A percentile compares a stretch with the other conserved stretches of the same genome.
Conservation (phyloP, 2,797 vertebrate genomes). For the Eospalax fontanierii region DNA sequence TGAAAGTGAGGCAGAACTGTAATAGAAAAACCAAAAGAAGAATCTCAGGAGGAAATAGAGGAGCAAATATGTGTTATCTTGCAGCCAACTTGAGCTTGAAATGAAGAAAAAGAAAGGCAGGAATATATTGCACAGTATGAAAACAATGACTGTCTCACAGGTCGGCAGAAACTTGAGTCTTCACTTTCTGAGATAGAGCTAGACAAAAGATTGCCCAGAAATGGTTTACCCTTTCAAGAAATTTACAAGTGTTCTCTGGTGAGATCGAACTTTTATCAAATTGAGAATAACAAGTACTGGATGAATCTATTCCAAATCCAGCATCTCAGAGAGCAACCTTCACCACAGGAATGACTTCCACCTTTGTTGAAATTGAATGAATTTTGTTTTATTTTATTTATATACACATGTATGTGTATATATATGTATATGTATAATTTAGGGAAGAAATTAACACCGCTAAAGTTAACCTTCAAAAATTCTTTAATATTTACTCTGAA, state of each 20-base stretch:
- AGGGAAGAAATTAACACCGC: background rate
- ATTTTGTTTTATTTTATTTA: background rate
- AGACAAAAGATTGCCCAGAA: background rate
- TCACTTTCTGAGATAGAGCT: background rate
- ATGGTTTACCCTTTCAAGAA: background rate
- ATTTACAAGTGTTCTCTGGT: background rate
- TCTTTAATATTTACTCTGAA: background rate
- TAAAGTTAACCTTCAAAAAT: background rate
- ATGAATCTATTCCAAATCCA: background rate
- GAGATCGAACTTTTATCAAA: background rate
- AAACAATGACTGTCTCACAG: background rate
- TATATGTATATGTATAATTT: too few species aligned
- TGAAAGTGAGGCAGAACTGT: background rate
- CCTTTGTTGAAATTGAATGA: background rate
- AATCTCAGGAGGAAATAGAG: background rate
- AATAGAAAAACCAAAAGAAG: background rate
- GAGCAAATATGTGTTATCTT: background rate
- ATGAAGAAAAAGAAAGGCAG: background rate
- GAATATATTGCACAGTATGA: background rate
- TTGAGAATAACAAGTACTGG: background rate
- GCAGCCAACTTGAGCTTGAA: background rate
- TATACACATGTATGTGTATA: background rate
- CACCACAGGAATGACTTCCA: background rate
- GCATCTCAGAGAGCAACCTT: background rate
- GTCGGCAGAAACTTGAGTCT: background rate